Conservation (phyloP, 2,797 vertebrate species). For the Pagetopsis macropterus region DNA sequence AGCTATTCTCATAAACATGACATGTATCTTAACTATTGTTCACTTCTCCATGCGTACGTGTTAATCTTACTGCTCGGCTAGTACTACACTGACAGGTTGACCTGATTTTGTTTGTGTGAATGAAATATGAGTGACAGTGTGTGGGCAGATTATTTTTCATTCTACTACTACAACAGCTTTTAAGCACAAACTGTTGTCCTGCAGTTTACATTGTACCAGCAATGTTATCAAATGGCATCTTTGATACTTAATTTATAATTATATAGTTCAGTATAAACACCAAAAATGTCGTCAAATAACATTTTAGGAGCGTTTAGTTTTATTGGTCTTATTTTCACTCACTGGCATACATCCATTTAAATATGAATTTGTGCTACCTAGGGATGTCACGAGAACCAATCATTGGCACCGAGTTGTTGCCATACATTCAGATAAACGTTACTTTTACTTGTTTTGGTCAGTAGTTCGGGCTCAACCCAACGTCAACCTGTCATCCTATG, state of each 20-base stretch:
- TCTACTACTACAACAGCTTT: not conserved
- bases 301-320: not conserved
- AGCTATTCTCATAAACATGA: constrained; percentile 16
- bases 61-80: constrained; percentile 35
- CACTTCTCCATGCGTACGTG: constrained; percentile 19
- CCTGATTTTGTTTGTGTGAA: constrained; percentile 12
- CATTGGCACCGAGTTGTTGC: too few relatives aligned
- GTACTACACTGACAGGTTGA: constrained; percentile 43
- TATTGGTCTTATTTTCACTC: not conserved
- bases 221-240: not conserved
- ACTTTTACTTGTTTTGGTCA: too few relatives aligned
- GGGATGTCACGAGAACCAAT: too few relatives aligned
- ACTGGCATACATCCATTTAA: constrained; percentile 1
- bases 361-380: not conserved
- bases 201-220: not conserved
- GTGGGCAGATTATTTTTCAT: not conserved
- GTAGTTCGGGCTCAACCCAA: too few relatives aligned
- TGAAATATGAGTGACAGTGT: constrained; percentile 24
- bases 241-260: not conserved
- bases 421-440: too few relatives aligned
- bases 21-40: constrained; percentile 19
- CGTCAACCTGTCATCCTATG: too few relatives aligned
- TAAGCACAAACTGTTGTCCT: not conserved
- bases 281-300: not conserved
- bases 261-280: not conserved